Conservation (phyloP, 2,113 vertebrate genomes). For the Charina bottae region DNA sequence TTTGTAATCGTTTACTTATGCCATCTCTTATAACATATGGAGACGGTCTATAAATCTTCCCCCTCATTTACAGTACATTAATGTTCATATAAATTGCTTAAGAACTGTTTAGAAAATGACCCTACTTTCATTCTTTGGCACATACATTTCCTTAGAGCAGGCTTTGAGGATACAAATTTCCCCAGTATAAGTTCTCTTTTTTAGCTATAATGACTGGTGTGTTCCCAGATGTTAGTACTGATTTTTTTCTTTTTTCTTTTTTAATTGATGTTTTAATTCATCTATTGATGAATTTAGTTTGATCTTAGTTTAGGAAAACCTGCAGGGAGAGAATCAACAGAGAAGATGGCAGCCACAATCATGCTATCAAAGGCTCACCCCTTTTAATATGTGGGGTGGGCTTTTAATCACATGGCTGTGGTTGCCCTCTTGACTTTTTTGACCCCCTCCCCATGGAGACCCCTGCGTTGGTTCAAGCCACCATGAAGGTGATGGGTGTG, state of each 20-base stretch:
- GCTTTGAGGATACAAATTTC: neutral
- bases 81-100: neutral
- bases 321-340: neutral
- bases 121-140: neutral
- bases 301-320: neutral
- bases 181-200: too few species aligned
- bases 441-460: neutral
- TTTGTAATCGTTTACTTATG: neutral
- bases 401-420: neutral
- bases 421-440: neutral
- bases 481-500: neutral
- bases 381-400: neutral
- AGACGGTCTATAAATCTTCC: neutral
- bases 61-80: neutral
- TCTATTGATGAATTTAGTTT: neutral
- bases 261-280: neutral
- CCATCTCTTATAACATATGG: neutral
- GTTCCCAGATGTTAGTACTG: too few species aligned
- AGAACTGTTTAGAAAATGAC: neutral
- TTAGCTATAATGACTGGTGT: too few species aligned
- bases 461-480: neutral
- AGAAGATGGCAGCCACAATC: neutral
- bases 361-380: neutral
- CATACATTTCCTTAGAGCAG: neutral
- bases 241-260: neutral